Percentiles rank a stretch among this genome's conserved stretches.
Evolutionary conservation across 2,888 invertebrate genomes (phyloP).

Genomic region (Microctonus aethiopoides): DNA sequence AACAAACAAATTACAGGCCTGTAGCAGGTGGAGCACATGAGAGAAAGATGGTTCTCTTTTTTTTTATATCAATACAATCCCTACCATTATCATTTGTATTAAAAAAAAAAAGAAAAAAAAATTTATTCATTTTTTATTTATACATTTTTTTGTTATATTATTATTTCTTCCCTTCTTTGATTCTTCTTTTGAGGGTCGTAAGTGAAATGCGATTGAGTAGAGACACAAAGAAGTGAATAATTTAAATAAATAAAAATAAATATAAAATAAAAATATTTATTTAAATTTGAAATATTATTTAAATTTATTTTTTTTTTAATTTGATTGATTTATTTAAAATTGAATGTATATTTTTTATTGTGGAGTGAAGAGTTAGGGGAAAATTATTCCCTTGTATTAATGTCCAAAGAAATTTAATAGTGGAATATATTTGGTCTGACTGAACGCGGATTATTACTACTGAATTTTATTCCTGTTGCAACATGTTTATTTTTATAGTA

Average conservation of each 20-base stretch:
- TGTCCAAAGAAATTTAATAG: too few species aligned
- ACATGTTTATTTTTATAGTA: too few species aligned
- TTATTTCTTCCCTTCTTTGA: not conserved
- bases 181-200: not conserved
- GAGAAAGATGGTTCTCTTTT: not conserved
- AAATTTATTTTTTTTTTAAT: too few species aligned
- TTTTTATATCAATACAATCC: not conserved
- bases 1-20: conserved; percentile 41
- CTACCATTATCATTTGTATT: not conserved
- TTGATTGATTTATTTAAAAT: too few species aligned
- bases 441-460: not conserved
- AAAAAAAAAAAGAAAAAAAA: conserved; percentile 12
- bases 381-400: too few species aligned
- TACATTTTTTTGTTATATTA: not conserved
- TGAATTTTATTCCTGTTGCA: too few species aligned
- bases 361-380: too few species aligned
- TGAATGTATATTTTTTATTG: too few species aligned
- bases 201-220: not conserved
- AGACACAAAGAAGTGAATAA: not conserved
- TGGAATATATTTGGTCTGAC: not conserved
- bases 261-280: too few species aligned
- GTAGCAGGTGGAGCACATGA: conserved; percentile 31
- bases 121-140: conserved; percentile 8
- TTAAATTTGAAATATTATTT: too few species aligned
- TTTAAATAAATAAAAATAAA: not conserved